These are phyloP conservation scores for Epistrophella euchroma DNA, from an alignment of 2,888 invertebrate species.

Conservation along the genomic window DNA sequence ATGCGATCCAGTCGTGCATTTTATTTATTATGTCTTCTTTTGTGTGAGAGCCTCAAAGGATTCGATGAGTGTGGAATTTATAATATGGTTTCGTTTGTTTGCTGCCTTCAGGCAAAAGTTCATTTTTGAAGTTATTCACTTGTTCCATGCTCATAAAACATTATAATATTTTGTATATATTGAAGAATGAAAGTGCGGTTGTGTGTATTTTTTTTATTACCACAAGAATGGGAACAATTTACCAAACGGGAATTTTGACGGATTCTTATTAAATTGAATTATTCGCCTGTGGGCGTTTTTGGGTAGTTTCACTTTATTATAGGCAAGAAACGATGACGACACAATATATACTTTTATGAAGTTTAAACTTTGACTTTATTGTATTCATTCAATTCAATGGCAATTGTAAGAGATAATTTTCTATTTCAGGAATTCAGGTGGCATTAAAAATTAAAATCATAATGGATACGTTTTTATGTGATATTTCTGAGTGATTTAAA, in stretches of 20 bases:
- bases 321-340: slow-evolving; percentile 1
- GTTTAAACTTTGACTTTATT: slow-evolving; percentile 22
- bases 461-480: neutral
- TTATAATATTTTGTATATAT: slow-evolving; percentile 19
- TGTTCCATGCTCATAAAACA: slow-evolving; percentile 34
- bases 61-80: slow-evolving; percentile 67
- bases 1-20: too few relatives aligned
- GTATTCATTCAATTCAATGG: slow-evolving; percentile 2
- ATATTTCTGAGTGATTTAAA: neutral
- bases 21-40: slow-evolving; percentile 60
- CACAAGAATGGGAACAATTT: slow-evolving; percentile 57
- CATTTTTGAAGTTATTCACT: slow-evolving; percentile 48
- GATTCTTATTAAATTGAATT: slow-evolving; percentile 68
- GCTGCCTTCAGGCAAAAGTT: slow-evolving; percentile 45
- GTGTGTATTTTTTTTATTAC: neutral
- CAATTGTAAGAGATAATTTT: slow-evolving; percentile 7
- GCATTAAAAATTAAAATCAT: neutral
- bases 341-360: slow-evolving; percentile 69
- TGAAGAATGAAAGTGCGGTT: neutral
- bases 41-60: slow-evolving; percentile 63
- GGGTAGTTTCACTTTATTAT: slow-evolving; percentile 54
- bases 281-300: slow-evolving; percentile 38
- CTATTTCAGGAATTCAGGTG: neutral
- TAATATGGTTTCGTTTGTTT: slow-evolving; percentile 49
- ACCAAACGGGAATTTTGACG: slow-evolving; percentile 46